phyloP scores from a whole-genome alignment of 2,113 vertebrate species.

The Haliaeetus leucogaster region DNA sequence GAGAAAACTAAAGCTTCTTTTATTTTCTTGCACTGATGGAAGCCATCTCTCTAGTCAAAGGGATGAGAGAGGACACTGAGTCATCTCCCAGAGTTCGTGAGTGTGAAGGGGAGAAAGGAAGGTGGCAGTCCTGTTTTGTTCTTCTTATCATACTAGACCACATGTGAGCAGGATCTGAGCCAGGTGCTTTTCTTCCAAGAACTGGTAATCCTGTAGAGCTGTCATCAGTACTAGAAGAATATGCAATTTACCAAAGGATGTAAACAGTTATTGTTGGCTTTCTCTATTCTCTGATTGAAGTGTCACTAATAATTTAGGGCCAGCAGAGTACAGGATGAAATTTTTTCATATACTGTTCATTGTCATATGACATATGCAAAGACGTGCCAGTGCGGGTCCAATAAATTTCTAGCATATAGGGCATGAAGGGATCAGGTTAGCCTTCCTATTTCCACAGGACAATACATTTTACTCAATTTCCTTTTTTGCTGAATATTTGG shows the following conservation, averaged over 20 bases:
- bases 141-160: not conserved
- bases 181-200: not conserved
- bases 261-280: not conserved
- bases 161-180: not conserved
- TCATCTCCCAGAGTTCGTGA: not conserved
- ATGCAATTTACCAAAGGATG: not conserved
- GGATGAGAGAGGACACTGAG: not conserved
- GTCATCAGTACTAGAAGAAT: not conserved
- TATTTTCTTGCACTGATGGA: not conserved
- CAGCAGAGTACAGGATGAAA: not conserved
- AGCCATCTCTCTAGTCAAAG: not conserved
- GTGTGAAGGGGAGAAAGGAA: not conserved
- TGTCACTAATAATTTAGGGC: not conserved
- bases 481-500: not conserved
- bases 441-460: not conserved
- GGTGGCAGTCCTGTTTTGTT: not conserved
- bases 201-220: not conserved
- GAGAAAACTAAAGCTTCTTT: not conserved
- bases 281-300: not conserved
- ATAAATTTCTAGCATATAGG: not conserved
- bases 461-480: not conserved
- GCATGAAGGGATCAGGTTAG: not conserved
- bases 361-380: fast-evolving
- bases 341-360: not conserved
- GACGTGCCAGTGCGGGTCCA: not conserved